Evolutionary conservation across 2,797 vertebrate genomes (phyloP), one percentile per base, ranked within the genome.

Genomic region (Takifugu rubripes): DNA sequence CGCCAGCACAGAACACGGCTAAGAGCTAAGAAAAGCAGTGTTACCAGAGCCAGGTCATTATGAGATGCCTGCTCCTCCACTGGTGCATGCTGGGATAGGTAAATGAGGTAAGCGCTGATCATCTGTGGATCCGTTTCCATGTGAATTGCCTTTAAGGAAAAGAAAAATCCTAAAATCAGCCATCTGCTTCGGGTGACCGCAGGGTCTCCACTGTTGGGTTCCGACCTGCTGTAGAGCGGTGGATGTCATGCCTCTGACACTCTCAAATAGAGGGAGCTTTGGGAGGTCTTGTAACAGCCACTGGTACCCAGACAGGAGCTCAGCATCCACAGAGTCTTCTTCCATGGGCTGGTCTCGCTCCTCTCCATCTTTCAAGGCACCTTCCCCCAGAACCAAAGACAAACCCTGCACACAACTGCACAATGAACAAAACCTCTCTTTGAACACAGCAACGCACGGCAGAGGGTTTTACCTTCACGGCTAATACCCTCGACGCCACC

Each of bases 81-180:
- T 0, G 96, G 96, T 10, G 94, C 94, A 29, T 98, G 94, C 89
- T 98, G 95, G 79, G 97, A 98, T 11, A 99, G 90, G 84, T 99
- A 99, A 72, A 99, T 95, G 64, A 99, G 88, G 81, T 99, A 99
- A 50, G 97, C 96, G 1, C 96, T 98, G 84, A 99, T 95, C 15
- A 95, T 97, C 82, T 97, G 95, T 0, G 96, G 95, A 70, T 98
- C 96, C 0, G 97, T 98, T 87, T 99, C 97, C 94, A 99, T 93
- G 79, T 99, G 97, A 77, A 99, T 94, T 57, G 97, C 97, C 97
- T 99, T 64, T 0, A 44, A 57, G 33, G 46, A 24, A 74, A 65
- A 68, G 16, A 64, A 11, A 52, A 55, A 33, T 63, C 14, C 54
- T 8, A 25, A 0, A 21, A 25, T 15, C 52, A 3, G 44, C 50